Evolutionary conservation across 2,113 vertebrate species (phyloP), one percentile per base, ranked within the genome.

Genomic region (Eretmochelys imbricata): DNA sequence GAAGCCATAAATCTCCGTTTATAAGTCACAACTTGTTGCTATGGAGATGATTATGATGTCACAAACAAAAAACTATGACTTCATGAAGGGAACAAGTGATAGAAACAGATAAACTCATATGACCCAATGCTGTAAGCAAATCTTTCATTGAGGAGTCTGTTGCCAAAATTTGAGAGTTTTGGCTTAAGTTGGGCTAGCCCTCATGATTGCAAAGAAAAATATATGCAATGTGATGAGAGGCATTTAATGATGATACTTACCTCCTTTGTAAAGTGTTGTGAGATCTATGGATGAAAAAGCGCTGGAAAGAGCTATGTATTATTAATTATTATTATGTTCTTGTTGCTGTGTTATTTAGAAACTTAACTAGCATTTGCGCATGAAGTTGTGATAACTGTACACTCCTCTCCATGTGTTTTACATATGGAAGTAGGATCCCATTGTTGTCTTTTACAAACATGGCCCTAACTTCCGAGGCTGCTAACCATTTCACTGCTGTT

Each of bases 11-110:
- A 53, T 62, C 25, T 80, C 54, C 20, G 16, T 11, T 35, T 87
- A 75, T 48, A 42, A 59, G 42, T 59, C 54, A 59, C n/a, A 54
- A 82, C 17, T 24, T 87, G 82, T 13, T 82, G 54, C 69, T 81
- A 4, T 8, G 31, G 87, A 81, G 82, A 87, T 6, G 27, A 62
- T 31, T 31, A 72, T 3, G 25, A 65, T 72, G n/a, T 76, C 57
- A 57, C 1, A 6, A 82, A 0, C 0, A n/a, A 20, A 84, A 55
- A 84, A 85, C 0, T 2, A 4, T 62, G 72, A 76, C 57, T 87
- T 84, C 54, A 76, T 6, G 24, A 85, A 91, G 9, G 3, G 24
- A 89, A 51, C 42, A 57, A 0, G 1, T 3, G 55, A 22, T 46
- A 46, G 72, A 25, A 76, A 76, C 12, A 8, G 42, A 48, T 14